Evolutionary conservation across 2,113 vertebrate genomes (phyloP).

Genomic region (Leptobrachium leishanense): DNA sequence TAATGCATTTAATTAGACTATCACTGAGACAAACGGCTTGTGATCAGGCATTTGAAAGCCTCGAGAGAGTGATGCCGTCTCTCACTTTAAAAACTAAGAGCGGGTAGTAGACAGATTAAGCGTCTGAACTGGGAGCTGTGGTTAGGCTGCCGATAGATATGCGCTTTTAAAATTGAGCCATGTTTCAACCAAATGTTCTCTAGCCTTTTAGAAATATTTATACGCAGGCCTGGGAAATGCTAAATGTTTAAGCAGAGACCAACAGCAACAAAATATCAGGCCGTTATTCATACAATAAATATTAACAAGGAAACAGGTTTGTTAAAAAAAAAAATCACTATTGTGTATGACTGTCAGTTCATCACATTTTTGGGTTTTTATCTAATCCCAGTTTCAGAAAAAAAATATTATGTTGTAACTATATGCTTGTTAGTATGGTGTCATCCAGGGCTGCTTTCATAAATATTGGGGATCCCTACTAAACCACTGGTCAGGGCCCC

Average conservation of each 20-base stretch:
- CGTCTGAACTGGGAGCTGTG: neutral
- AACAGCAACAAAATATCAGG: neutral
- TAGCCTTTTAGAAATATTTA: neutral
- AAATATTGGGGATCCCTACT: no score
- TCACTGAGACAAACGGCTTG: slow-evolving; percentile 67
- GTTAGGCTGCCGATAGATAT: neutral
- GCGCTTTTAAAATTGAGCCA: neutral
- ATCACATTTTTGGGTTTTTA: no score
- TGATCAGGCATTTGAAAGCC: slow-evolving; percentile 59
- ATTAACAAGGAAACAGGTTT: neutral
- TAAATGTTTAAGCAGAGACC: neutral
- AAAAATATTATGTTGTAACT: no score
- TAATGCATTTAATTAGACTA: slow-evolving; percentile 68
- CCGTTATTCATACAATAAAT: neutral
- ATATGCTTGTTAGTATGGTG: no score
- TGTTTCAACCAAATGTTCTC: neutral
- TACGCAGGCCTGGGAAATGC: neutral
- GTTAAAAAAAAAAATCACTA: no score
- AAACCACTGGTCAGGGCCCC: no score
- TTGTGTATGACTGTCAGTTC: no score
- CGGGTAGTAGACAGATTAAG: slow-evolving; percentile 46
- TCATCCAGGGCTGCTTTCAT: no score
- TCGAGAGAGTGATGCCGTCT: slow-evolving; percentile 61
- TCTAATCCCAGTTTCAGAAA: no score
- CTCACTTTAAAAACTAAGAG: slow-evolving; percentile 59